Evolutionary conservation across 2,797 vertebrate genomes (phyloP), one percentile per base, ranked within the genome.

Genomic region (Phaenicophaeus curvirostris): DNA sequence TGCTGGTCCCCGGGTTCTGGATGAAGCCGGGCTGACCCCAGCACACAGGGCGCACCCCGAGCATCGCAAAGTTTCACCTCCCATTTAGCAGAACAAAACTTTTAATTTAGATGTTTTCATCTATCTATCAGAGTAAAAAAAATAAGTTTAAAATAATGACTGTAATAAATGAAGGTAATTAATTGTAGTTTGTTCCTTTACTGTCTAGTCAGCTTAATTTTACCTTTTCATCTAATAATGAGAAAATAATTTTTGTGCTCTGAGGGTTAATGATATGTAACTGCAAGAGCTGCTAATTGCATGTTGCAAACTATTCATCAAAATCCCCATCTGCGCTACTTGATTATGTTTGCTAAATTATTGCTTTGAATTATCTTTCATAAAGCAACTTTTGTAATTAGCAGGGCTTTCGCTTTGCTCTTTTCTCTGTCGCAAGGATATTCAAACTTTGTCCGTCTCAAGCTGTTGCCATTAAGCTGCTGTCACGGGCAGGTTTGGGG

Each of bases 221-320:
- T 98, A 99, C 99, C 99, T 99, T 98, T 98, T 98, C 98, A 98
- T 98, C 98, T 99, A 98, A 99, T 99, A 99, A 99, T 99, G 99
- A 99, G 98, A 98, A 98, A 99, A 99, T 99, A 99, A 99, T 99
- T 99, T 99, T 99, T 98, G 98, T 98, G 98, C 99, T 98, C 97
- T 98, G 99, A 99, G 99, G 99, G 99, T 99, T 99, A 99, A 99
- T 99, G 99, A 99, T 98, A 99, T 99, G 99, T 99, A 99, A 99
- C 99, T 98, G 98, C 98, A 98, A 98, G 98, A 99, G 98, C 98
- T 98, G 98, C 99, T 99, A 99, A 99, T 99, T 99, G 99, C 98
- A 99, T 98, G 98, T 99, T 99, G 98, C 99, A 98, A 99, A 99
- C 99, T 99, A 99, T 99, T 99, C 99, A 99, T 99, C 99, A 99